Evolutionary conservation across 2,797 vertebrate species (phyloP).

Genomic region (Todus mexicanus): DNA sequence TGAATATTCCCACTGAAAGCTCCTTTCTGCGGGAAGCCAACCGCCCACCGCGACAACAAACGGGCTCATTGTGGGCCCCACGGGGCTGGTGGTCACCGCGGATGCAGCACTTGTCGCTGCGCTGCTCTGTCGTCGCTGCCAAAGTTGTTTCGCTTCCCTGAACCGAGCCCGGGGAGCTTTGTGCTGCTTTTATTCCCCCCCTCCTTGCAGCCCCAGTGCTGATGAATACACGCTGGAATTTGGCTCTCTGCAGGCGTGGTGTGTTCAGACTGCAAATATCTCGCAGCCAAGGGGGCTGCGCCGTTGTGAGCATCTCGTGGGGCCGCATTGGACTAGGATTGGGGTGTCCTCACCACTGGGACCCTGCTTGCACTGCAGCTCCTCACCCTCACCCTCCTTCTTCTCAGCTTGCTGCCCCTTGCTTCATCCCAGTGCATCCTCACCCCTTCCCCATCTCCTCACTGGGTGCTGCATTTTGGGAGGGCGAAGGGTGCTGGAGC

Average conservation of each 20-base stretch:
- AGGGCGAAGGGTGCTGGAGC: not conserved
- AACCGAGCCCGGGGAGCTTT: not conserved
- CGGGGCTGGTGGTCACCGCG: not conserved
- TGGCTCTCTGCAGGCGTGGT: not conserved
- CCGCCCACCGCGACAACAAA: not conserved
- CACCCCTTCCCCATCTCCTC: not conserved
- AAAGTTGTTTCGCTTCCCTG: not conserved
- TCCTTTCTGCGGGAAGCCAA: not conserved
- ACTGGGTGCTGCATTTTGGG: not conserved
- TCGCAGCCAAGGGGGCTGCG: rapidly evolving
- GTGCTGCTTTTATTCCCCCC: not conserved
- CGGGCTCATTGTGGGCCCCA: not conserved
- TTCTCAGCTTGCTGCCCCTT: not conserved
- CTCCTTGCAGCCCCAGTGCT: not conserved
- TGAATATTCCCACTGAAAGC: not conserved
- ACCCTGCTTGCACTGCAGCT: not conserved
- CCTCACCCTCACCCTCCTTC: not conserved
- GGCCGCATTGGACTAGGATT: rapidly evolving
- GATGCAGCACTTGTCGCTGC: not conserved
- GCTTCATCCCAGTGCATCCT: too few species aligned
- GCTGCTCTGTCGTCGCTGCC: not conserved
- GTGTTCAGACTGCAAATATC: not conserved
- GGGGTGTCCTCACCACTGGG: rapidly evolving
- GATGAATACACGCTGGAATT: not conserved
- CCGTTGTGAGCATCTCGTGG: rapidly evolving